Evolutionary conservation across 2,113 vertebrate species (phyloP).

Genomic region (Tylochromis polylepis): DNA sequence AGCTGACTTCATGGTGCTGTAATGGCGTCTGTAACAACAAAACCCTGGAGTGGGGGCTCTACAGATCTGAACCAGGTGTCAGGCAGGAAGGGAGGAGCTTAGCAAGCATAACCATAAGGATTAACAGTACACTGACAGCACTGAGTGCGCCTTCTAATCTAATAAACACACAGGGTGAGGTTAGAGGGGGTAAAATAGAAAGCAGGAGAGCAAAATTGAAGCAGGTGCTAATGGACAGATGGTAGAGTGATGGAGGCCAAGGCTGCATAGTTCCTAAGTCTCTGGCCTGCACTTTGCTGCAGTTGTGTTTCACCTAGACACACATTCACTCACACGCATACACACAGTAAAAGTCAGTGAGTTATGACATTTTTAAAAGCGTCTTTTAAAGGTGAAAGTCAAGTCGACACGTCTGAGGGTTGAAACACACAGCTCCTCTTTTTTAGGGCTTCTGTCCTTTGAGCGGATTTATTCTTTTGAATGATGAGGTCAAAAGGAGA

Average conservation of each 20-base stretch:
- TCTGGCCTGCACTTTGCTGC: neutral
- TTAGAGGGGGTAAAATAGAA: neutral
- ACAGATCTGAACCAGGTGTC: constrained; percentile 50
- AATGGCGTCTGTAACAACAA: constrained; percentile 44
- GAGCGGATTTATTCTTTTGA: constrained; percentile 49
- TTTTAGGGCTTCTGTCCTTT: constrained; percentile 1
- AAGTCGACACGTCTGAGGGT: constrained; percentile 15
- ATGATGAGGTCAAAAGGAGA: constrained; percentile 48
- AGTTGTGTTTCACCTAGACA: neutral
- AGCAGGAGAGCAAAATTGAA: constrained; percentile 33
- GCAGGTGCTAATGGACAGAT: constrained; percentile 53
- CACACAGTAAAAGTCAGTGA: constrained; percentile 44
- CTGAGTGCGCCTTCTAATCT: constrained; percentile 33
- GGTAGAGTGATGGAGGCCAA: constrained; percentile 25
- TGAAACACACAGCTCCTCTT: neutral
- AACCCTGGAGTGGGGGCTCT: constrained; percentile 7
- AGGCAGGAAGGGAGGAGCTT: constrained; percentile 31
- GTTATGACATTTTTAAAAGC: constrained; percentile 52
- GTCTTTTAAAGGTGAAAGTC: constrained; percentile 59
- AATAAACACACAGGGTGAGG: constrained; percentile 43
- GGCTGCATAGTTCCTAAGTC: constrained; percentile 14
- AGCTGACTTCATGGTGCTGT: constrained; percentile 41
- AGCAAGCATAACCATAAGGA: constrained; percentile 43
- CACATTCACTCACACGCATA: neutral
- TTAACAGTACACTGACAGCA: constrained; percentile 55